phyloP scores from a whole-genome alignment of 2,113 vertebrate species.

The Pachycephala philippinensis region DNA sequence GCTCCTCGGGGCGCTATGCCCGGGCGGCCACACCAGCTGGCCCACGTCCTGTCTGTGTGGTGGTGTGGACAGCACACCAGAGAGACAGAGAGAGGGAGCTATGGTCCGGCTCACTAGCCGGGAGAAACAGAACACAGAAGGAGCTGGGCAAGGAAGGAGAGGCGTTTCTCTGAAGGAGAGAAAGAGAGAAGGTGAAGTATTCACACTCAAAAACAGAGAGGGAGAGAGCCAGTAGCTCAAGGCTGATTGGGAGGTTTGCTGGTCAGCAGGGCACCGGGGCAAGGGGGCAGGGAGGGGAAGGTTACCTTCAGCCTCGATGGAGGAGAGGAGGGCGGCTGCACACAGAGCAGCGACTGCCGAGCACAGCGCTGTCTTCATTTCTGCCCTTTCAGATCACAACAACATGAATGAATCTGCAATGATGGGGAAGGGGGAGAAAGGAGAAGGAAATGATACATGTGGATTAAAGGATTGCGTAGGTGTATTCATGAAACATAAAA shows the following conservation, averaged over 20 bases:
- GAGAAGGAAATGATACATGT: constrained; percentile 44
- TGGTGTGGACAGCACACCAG: constrained; percentile 78
- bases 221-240: background rate
- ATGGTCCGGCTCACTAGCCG: background rate
- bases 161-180: constrained; percentile 55
- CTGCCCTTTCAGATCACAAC: constrained; percentile 78
- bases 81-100: constrained; percentile 58
- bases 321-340: constrained; percentile 77
- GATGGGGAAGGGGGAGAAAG: background rate
- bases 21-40: rapidly evolving
- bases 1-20: background rate
- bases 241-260: background rate
- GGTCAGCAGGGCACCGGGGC: background rate
- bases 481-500: constrained; percentile 25
- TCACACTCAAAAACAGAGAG: constrained; percentile 40
- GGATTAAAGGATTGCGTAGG: constrained; percentile 28
- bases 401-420: constrained; percentile 84
- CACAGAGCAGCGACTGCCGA: constrained; percentile 77
- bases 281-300: background rate
- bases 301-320: constrained; percentile 91
- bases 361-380: constrained; percentile 84
- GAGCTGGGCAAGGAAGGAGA: constrained; percentile 38
- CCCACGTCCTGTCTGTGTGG: background rate
- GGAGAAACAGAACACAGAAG: constrained; percentile 49
- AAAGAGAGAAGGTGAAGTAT: constrained; percentile 34